Base-by-base conservation (phyloP, 2,797 vertebrate genomes). In the Sardinella longiceps region DNA sequence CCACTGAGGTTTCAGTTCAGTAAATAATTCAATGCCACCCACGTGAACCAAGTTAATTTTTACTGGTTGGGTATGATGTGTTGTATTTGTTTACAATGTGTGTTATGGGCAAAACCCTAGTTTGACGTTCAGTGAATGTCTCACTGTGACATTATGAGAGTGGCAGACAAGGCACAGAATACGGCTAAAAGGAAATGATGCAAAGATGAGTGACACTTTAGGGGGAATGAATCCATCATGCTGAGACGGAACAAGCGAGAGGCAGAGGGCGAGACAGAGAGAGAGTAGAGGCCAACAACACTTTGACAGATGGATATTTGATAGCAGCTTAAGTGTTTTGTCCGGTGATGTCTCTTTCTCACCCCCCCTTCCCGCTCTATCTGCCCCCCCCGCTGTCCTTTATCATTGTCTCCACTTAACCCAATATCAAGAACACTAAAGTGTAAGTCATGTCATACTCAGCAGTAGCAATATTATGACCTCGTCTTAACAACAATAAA, bases 11-110 rank as follows among this genome's bases (percentile, higher is more conserved):
- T 89, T 51, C 58, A 46, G 30, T 66, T 56, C 74, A 81, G 88
- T 88, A 87, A 86, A 91, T 87, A 86, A 90, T 83, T 82, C 63
- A 60, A 86, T 87, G 18, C 89, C 87, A 86, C 87, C 88, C 88
- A 90, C 86, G 84, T 83, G 82, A 12, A 15, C 7, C 89, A 89
- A 90, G 87, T 23, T n/a, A n/a, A 43, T 23, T 77, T 6, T 77
- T 43, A 43, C 37, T 43, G 37, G 37, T 39, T 39, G 33, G 15
- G 70, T 39, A 77, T 43, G 37, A 77, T 18, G 37, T 77, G 37
- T 28, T 43, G 66, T 33, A 39, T 39, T 74, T 74, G 70, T 77
- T 77, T 77, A 77, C 70, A 77, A 43, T 43, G 70, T 33, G 33
- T 74, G 37, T 77, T 77, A n/a, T 23, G 70, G 70, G 70, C 70